These are phyloP conservation scores for Chlorocebus sabaeus DNA, from an alignment of 2,113 vertebrate species.

Conservation along the genomic window DNA sequence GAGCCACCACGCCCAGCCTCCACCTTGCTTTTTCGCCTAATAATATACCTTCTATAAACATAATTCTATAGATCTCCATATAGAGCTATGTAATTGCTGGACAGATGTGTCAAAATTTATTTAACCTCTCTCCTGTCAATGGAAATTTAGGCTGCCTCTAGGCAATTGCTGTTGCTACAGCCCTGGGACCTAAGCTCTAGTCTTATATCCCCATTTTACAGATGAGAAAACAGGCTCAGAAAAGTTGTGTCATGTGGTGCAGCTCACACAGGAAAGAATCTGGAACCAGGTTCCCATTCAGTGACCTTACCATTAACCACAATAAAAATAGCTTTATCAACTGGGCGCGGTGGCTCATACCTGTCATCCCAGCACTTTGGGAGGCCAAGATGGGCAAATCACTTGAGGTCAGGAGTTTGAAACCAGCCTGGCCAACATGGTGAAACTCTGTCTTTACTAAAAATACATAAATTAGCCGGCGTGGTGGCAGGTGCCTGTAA, in stretches of 20 bases:
- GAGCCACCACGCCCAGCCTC: too few relatives aligned
- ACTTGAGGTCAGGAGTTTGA: too few relatives aligned
- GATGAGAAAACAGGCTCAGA: background rate
- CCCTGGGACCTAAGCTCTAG: background rate
- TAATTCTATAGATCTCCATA: too few relatives aligned
- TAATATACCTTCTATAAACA: too few relatives aligned
- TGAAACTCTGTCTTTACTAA: too few relatives aligned
- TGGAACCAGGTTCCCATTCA: background rate
- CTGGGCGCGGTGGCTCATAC: rapidly evolving
- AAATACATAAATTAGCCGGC: too few relatives aligned
- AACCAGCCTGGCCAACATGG: too few relatives aligned
- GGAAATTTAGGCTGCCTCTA: background rate
- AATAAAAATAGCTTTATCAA: background rate
- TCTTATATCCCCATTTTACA: background rate
- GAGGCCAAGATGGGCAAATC: too few relatives aligned
- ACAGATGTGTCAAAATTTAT: background rate
- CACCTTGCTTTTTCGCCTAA: too few relatives aligned
- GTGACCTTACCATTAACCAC: background rate
- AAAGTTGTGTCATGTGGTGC: background rate
- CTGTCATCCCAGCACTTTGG: too few relatives aligned
- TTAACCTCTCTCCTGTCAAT: background rate
- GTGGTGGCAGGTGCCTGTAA: too few relatives aligned
- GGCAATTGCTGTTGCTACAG: background rate
- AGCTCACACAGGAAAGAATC: background rate
- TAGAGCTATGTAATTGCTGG: background rate